phyloP scores from a whole-genome alignment of 2,113 vertebrate genomes.

The Channa maculata region DNA sequence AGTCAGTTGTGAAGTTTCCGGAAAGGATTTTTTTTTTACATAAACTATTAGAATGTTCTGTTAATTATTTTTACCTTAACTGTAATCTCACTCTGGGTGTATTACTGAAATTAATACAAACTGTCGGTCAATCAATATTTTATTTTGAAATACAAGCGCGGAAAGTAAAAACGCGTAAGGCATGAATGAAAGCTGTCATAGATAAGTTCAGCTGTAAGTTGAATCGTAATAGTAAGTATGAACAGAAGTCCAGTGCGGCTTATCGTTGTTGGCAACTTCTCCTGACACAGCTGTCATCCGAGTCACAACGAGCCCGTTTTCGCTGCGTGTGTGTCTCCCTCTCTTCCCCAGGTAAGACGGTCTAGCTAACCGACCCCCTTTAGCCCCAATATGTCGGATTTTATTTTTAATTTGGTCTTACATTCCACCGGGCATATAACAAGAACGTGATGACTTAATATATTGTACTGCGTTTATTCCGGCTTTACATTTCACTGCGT shows the following conservation, averaged over 20 bases:
- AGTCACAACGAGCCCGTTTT: not conserved
- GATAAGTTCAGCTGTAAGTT: not conserved
- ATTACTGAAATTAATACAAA: too few species aligned
- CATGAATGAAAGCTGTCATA: not conserved
- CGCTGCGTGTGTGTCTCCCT: not conserved
- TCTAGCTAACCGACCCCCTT: not conserved
- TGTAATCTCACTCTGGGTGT: rapidly evolving
- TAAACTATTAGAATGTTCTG: rapidly evolving
- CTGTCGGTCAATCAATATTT: not conserved
- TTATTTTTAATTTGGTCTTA: too few species aligned
- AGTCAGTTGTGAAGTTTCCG: too few species aligned
- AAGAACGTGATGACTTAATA: too few species aligned
- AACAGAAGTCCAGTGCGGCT: too few species aligned
- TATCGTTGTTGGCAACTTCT: too few species aligned
- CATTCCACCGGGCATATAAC: too few species aligned
- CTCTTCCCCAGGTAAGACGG: constrained; percentile 43
- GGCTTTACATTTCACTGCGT: too few species aligned
- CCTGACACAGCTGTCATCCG: not conserved
- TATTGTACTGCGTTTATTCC: too few species aligned
- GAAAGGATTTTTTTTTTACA: too few species aligned
- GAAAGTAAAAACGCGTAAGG: not conserved
- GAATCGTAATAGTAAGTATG: not conserved
- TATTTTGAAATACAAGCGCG: constrained; percentile 39
- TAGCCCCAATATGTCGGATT: too few species aligned
- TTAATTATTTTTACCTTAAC: not conserved